These are phyloP conservation scores for Globia sparganii DNA, from an alignment of 2,888 invertebrate species.

Conservation along the genomic window DNA sequence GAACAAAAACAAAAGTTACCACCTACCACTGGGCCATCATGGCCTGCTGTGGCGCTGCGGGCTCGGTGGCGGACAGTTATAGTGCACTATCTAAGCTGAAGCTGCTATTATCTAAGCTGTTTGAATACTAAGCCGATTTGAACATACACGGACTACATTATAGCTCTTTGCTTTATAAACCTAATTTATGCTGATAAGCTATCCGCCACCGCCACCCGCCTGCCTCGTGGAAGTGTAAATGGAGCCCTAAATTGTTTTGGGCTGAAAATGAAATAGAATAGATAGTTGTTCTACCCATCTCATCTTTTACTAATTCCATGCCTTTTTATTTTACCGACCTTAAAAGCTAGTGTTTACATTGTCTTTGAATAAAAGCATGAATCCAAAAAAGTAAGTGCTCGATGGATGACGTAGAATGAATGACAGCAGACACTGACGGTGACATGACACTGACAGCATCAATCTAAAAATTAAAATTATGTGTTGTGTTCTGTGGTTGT, in stretches of 20 bases:
- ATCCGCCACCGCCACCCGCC: background rate
- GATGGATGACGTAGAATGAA: background rate
- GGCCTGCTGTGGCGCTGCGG: background rate
- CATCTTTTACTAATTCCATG: too few species aligned
- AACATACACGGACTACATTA: background rate
- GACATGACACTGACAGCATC: background rate
- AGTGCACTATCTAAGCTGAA: background rate
- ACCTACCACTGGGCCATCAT: background rate
- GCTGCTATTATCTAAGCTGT: background rate
- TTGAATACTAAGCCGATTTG: background rate
- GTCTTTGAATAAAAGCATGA: too few species aligned
- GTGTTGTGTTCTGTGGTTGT: too few species aligned
- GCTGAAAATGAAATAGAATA: too few species aligned
- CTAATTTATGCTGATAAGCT: background rate
- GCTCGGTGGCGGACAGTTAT: background rate
- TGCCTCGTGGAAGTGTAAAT: background rate
- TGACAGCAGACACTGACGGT: background rate
- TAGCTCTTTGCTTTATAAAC: background rate
- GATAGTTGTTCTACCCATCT: too few species aligned
- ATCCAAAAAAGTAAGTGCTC: background rate
- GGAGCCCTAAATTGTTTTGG: background rate
- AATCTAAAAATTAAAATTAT: too few species aligned
- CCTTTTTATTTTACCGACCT: too few species aligned
- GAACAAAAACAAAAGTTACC: too few species aligned
- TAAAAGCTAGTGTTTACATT: too few species aligned